phyloP scores from a whole-genome alignment of 35 echinoderm and acorn worm genomes.

The Diadema setosum region DNA sequence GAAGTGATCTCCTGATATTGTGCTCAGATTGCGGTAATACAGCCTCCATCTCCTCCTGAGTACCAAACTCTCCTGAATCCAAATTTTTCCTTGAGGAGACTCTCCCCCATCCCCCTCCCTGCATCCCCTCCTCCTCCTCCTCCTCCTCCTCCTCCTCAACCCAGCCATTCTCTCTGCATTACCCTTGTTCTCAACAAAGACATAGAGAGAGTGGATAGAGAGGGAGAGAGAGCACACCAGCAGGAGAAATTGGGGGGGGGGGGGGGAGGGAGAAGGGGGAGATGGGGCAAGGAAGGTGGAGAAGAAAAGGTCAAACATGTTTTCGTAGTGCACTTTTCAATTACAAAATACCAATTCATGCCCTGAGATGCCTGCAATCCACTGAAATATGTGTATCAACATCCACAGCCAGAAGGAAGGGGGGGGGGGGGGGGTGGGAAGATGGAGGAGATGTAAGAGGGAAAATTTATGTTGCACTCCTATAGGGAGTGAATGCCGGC shows the following conservation, averaged over 20 bases:
- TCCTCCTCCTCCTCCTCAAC: neutral
- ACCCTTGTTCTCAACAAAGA: too few species aligned
- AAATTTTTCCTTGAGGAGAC: neutral
- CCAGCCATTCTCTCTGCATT: neutral
- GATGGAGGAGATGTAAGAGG: neutral
- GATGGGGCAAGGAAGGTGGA: too few species aligned
- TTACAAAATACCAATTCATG: neutral
- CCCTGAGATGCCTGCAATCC: neutral
- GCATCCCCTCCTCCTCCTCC: neutral
- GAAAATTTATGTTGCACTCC: too few species aligned
- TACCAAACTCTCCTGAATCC: neutral
- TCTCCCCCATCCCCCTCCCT: neutral
- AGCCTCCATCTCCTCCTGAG: neutral
- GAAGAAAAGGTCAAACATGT: neutral
- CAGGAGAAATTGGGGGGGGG: too few species aligned
- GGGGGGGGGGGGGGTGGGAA: neutral
- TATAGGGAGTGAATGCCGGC: too few species aligned
- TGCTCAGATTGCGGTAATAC: neutral
- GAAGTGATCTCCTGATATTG: neutral
- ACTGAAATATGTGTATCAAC: neutral
- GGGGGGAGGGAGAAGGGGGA: too few species aligned
- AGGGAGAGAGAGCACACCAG: too few species aligned
- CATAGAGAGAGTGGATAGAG: too few species aligned
- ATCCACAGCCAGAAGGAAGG: neutral
- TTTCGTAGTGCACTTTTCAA: constrained; percentile 4